Base-by-base conservation (phyloP, 2,888 invertebrate genomes). In the Sturmia bella region DNA sequence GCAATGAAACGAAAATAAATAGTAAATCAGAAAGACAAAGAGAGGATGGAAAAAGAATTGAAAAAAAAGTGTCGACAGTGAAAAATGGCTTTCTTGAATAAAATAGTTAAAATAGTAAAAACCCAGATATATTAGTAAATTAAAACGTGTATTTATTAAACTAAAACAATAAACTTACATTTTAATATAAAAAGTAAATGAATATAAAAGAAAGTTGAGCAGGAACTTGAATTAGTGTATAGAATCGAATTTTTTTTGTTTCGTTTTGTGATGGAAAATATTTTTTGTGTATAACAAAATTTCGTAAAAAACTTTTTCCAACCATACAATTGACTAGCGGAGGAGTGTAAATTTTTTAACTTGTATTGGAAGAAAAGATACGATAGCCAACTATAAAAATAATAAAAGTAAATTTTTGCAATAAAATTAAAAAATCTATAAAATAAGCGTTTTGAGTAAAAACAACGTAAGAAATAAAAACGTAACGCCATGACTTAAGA, bases 221-320 rank as follows among this genome's bases (percentile, higher is more conserved):
- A 66, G 39, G n/a, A 66, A 63, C 66, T 52, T 79, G 45, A 76
- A 76, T 63, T 66, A 73, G 66, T 73, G 78, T 59, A 79, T 66
- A 66, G 72, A 72, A 52, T 66, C 52, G 43, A 59, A 39, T 63
- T 73, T 79, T n/a, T 74, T 73, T 66, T 79, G 72, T 79, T 79
- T 52, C 78, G 66, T 79, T 79, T 79, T 79, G 78, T 79, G 78
- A 79, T 73, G 72, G 72, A 79, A 79, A 79, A 79, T 72, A 79
- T 79, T 79, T 79, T 79, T 79, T 79, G 78, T 79, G 78, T 79
- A 79, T 79, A 79, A 79, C 78, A 79, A 79, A 79, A 73, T 79
- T 79, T 79, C 66, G 66, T 79, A 79, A 79, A 76, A 79, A 72
- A 79, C 66, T 73, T 72, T 66, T 78, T 79, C 72, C 72, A 73